A percentile compares a stretch with the other conserved stretches of the same genome.
These are phyloP conservation scores for Andrena minutula DNA, from an alignment of 2,888 invertebrate species.

Conservation along the genomic window DNA sequence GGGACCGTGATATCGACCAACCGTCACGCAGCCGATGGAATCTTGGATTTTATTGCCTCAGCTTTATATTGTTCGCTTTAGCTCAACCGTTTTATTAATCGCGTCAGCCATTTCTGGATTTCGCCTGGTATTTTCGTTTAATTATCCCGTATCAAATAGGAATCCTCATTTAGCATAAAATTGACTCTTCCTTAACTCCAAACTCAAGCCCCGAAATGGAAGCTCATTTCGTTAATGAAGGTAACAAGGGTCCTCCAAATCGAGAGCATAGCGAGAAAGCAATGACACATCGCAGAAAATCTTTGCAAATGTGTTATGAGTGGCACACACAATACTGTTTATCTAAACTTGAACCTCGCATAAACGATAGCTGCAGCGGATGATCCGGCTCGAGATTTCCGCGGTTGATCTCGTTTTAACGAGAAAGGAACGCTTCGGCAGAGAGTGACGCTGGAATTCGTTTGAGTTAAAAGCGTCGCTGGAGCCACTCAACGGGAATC, in stretches of 20 bases:
- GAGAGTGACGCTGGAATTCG: background rate
- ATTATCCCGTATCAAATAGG: background rate
- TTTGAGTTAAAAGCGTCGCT: slow-evolving; percentile 19
- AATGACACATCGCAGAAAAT: background rate
- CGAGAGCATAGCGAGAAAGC: background rate
- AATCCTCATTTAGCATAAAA: background rate
- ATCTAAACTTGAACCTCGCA: background rate
- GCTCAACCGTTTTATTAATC: slow-evolving; percentile 5
- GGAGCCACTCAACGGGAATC: background rate
- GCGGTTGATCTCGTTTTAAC: slow-evolving; percentile 8
- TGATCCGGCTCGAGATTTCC: slow-evolving; percentile 24
- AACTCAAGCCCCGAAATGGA: no score
- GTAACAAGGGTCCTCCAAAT: no score
- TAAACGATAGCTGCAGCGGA: slow-evolving; percentile 22
- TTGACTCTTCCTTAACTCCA: no score
- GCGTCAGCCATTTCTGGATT: background rate
- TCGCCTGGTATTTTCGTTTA: background rate
- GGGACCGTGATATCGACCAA: slow-evolving; percentile 10
- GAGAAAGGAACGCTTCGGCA: background rate
- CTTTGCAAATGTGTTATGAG: background rate
- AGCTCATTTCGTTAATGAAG: background rate
- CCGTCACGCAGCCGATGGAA: background rate
- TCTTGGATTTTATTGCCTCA: background rate
- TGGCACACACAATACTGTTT: slow-evolving; percentile 8
- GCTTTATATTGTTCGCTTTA: background rate